A percentile compares a stretch with the other conserved stretches of the same genome.
Evolutionary conservation across 2,113 vertebrate genomes (phyloP).

Genomic region (Oreochromis niloticus): DNA sequence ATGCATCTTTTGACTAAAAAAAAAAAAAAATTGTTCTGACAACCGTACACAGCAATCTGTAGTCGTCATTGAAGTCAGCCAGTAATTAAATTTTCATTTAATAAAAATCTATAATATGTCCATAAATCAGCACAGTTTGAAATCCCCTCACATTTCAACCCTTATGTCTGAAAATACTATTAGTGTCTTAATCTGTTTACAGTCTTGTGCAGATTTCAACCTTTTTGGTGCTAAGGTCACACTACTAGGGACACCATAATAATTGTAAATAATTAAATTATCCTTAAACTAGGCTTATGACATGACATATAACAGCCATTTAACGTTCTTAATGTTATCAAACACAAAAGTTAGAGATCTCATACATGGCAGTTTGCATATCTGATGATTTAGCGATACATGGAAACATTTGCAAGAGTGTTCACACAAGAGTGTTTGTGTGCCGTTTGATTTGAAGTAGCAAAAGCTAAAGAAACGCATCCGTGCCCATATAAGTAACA

Average conservation of each 20-base stretch:
- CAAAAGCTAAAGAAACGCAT: not conserved
- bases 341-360: not conserved
- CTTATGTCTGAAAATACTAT: not conserved
- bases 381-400: not conserved
- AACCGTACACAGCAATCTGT: not conserved
- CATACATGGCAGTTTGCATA: not conserved
- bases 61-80: not conserved
- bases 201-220: not conserved
- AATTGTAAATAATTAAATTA: not conserved
- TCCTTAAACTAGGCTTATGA: not conserved
- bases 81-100: not conserved
- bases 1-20: not conserved
- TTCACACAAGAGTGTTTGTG: not conserved
- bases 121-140: not conserved
- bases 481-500: not conserved
- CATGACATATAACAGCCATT: not conserved
- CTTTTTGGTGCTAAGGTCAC: not conserved
- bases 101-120: not conserved
- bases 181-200: not conserved
- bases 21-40: not conserved
- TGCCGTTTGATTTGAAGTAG: not conserved
- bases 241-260: not conserved
- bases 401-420: not conserved
- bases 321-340: not conserved
- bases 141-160: not conserved